Base-by-base conservation (phyloP, 2,797 vertebrate genomes). In the Chelonia mydas region DNA sequence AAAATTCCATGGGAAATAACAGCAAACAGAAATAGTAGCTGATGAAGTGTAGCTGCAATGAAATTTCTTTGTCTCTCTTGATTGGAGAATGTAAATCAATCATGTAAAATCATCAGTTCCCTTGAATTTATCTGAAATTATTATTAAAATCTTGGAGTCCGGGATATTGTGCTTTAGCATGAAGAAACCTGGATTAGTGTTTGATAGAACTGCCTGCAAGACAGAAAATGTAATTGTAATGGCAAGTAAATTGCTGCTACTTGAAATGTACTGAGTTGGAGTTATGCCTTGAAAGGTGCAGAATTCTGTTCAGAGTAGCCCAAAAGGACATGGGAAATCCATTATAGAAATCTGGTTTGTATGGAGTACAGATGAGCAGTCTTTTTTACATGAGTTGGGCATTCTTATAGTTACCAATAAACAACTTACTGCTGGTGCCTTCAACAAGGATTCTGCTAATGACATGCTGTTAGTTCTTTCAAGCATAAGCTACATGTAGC, bases 341-440 rank as follows among this genome's bases (percentile, higher is more conserved):
- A 59, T 84, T 23, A 41, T 86, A 51, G 31, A 89, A 94, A 90
- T 83, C 4, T 19, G 59, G 21, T 19, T 88, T 96, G n/a, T 82
- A 5, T 79, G 17, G 1, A 12, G 3, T 50, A 77, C 53, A 78
- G 10, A 15, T 59, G 54, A 86, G n/a, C 31, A 85, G 4, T 53
- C 8, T 85, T 61, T 90, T 83, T 10, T 3, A 41, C 41, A 41
- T 51, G 2, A 81, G 85, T 49, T 53, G 4, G 13, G 1, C 9
- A 53, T 91, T 95, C 94, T 93, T 96, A 50, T n/a, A 76, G 23
- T 50, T 92, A 79, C 41, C 50, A 90, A 12, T 65, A 84, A 88
- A 86, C 25, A 87, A 87, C 57, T 79, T 87, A 59, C 50, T 90
- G 28, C n/a, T 84, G 47, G 55, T 53, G 4, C 16, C 55, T 92